A percentile compares a stretch with the other conserved stretches of the same genome.
These are phyloP conservation scores for Eupeodes luniger DNA, from an alignment of 2,888 invertebrate genomes.

Conservation along the genomic window DNA sequence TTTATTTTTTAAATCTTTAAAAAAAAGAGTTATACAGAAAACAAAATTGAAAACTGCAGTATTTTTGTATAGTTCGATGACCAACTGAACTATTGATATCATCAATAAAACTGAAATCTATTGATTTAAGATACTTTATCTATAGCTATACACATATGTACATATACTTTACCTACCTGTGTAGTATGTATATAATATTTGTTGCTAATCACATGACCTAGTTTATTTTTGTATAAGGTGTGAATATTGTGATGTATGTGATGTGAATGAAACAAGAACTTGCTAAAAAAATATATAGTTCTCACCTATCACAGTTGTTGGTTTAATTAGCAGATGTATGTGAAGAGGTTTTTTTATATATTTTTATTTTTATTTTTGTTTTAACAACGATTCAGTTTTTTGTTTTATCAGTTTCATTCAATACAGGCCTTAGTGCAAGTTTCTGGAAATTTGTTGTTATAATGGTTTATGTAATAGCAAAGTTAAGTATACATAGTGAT, in stretches of 20 bases:
- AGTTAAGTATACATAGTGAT: not conserved
- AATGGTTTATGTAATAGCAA: not conserved
- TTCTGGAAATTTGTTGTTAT: not conserved
- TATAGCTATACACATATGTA: not conserved
- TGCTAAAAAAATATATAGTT: conserved; percentile 1
- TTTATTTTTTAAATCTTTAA: too few species aligned
- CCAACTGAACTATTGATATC: too few species aligned
- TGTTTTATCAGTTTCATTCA: not conserved
- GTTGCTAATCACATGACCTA: conserved; percentile 40
- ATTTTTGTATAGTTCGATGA: too few species aligned
- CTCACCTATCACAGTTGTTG: conserved; percentile 18
- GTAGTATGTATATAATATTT: not conserved
- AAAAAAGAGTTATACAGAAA: too few species aligned
- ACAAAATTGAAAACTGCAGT: too few species aligned
- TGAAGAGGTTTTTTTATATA: not conserved
- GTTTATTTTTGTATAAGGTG: not conserved
- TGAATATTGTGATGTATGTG: not conserved
- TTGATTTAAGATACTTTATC: conserved; percentile 1
- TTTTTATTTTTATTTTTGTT: not conserved
- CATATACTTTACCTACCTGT: not conserved
- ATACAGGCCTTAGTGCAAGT: not conserved
- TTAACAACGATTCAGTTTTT: not conserved
- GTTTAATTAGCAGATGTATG: conserved; percentile 3
- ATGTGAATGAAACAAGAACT: conserved; percentile 5
- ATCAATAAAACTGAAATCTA: not conserved